Conservation (phyloP, 2,888 invertebrate genomes). For the Chrysolina americana region DNA sequence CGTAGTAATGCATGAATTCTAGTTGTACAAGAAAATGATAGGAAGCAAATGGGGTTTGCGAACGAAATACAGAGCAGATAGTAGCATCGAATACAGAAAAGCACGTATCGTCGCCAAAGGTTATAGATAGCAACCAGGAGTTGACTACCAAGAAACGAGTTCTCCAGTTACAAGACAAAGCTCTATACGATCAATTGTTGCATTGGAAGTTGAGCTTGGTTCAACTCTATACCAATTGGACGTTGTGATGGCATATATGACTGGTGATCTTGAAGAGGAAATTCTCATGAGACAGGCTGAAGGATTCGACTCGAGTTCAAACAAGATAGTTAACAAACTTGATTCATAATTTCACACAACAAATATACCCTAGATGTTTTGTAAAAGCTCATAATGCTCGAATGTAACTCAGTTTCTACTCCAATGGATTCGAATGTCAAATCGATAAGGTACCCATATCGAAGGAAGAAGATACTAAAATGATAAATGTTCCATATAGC, state of each 20-base stretch:
- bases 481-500: too few species aligned
- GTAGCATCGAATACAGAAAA: conserved; percentile 35
- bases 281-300: conserved; percentile 49
- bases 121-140: conserved; percentile 27
- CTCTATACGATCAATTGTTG: conserved; percentile 12
- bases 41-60: conserved; percentile 49
- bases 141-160: conserved; percentile 24
- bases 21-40: conserved; percentile 36
- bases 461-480: too few species aligned
- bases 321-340: background rate
- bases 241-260: conserved; percentile 50
- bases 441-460: background rate
- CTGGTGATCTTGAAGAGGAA: conserved; percentile 49
- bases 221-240: conserved; percentile 27
- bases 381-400: background rate
- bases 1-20: conserved; percentile 48
- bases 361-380: conserved; percentile 1
- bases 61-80: conserved; percentile 43
- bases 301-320: conserved; percentile 5
- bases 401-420: background rate
- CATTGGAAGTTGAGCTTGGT: conserved; percentile 10
- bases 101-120: conserved; percentile 49
- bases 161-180: conserved; percentile 24
- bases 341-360: background rate
- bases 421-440: conserved; percentile 5